A percentile compares a stretch with the other conserved stretches of the same genome.
These are phyloP conservation scores for Zaprionus ornatus DNA, from an alignment of 1,140 invertebrate species.

Conservation along the genomic window DNA sequence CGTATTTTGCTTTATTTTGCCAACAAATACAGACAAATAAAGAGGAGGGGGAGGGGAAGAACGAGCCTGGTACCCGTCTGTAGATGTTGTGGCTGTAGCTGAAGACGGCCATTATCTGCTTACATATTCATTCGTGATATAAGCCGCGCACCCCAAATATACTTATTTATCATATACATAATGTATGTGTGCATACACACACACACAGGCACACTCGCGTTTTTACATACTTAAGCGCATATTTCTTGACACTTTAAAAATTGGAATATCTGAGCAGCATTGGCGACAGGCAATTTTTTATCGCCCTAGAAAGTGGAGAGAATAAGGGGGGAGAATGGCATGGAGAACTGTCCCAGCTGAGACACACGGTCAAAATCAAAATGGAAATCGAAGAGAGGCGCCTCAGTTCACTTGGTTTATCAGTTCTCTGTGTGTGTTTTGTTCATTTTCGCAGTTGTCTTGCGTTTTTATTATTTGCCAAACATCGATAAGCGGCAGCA, in stretches of 20 bases:
- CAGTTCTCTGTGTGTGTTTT: constrained; percentile 32
- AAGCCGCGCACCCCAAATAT: constrained; percentile 27
- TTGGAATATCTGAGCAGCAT: constrained; percentile 69
- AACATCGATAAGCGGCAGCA: constrained; percentile 68
- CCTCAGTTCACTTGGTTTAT: constrained; percentile 46
- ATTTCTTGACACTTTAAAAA: constrained; percentile 80
- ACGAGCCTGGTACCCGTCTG: too few species aligned
- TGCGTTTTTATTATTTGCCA: constrained; percentile 75
- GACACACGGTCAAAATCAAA: constrained; percentile 49
- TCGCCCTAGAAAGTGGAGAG: constrained; percentile 18
- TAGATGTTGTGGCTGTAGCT: constrained; percentile 17
- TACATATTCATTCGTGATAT: constrained; percentile 71
- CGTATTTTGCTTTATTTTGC: constrained; percentile 56
- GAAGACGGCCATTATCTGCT: constrained; percentile 70
- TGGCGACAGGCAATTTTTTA: constrained; percentile 74
- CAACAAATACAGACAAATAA: constrained; percentile 51
- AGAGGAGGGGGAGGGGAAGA: not conserved
- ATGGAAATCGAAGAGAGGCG: constrained; percentile 69
- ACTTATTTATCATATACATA: constrained; percentile 48
- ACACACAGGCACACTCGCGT: constrained; percentile 11
- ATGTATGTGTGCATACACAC: constrained; percentile 39
- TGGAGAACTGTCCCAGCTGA: constrained; percentile 52
- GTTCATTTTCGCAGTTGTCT: constrained; percentile 37
- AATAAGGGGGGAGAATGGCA: constrained; percentile 7
- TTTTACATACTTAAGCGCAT: constrained; percentile 63